A percentile compares a stretch with the other conserved stretches of the same genome.
These are phyloP conservation scores for Bufotes viridis DNA, from an alignment of 2,797 vertebrate genomes.

Conservation along the genomic window DNA sequence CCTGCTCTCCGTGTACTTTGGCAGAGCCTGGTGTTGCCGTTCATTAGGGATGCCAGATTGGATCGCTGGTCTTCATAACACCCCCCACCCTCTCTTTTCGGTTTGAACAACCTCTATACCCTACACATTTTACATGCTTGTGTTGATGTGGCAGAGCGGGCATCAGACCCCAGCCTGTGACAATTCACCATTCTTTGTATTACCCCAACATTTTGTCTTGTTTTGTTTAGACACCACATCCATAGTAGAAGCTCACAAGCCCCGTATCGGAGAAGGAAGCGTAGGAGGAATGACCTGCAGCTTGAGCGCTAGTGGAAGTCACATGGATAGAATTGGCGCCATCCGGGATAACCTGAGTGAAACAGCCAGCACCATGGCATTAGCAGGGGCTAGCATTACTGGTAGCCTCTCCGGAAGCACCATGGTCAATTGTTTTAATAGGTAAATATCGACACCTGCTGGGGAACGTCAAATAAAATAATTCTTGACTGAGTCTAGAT, in stretches of 20 bases:
- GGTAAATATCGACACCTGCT: conserved; percentile 71
- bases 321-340: conserved; percentile 93
- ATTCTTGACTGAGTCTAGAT: background rate
- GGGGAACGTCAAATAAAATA: background rate
- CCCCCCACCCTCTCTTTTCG: background rate
- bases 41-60: background rate
- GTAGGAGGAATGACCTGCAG: conserved; percentile 94
- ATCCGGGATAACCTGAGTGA: conserved; percentile 97
- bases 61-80: background rate
- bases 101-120: background rate
- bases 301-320: conserved; percentile 95
- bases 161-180: background rate
- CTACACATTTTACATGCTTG: background rate
- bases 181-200: background rate
- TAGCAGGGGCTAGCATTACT: conserved; percentile 94
- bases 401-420: conserved; percentile 94
- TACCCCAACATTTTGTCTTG: background rate
- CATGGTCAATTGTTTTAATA: conserved; percentile 94
- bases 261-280: conserved; percentile 95
- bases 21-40: background rate
- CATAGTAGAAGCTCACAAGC: conserved; percentile 94
- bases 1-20: conserved; percentile 1
- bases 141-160: background rate
- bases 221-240: conserved; percentile 85
- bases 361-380: conserved; percentile 93